Evolutionary conservation across 1,140 invertebrate species (phyloP), one percentile per base, ranked within the genome.

Genomic region (Mizuhopecten yessoensis): DNA sequence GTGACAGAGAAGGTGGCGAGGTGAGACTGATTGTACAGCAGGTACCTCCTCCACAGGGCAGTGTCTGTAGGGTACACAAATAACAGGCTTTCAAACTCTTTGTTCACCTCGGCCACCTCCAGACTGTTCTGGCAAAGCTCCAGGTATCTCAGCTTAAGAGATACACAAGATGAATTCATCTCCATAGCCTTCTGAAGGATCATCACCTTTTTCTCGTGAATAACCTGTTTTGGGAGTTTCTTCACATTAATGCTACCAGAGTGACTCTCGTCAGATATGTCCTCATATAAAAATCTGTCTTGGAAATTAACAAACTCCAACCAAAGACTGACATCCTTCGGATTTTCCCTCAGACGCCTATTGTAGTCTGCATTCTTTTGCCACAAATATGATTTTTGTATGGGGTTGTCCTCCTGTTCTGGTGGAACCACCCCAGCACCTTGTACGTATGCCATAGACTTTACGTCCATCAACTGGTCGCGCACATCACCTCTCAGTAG

Each of bases 291-390:
- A 75, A 75, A 87, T 34, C 93, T 89, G 87, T 95, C 96, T 93
- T 97, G 97, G 93, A 97, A 97, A 34, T 95, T 91, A 10, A 97
- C 95, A 96, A 97, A 97, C 36, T 97, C 96, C 3, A 97, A 57
- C 97, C 97, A 97, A 23, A 96, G 57, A 57, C 96, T 88, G 20
- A 96, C 93, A 94, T 97, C 94, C 13, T 92, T 86, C 34, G 97
- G 96, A 86, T 96, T 92, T 36, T 96, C 95, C 86, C 95, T 93
- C 23, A 97, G 91, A 87, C 92, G 90, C 90, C 96, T 94, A 93
- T 97, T 97, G 89, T 95, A 97, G 17, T 93, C 93, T 34, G 94
- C 94, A 15, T 95, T 95, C 92, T 96, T 95, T 34, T 94, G 39
- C 33, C 90, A 88, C 42, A 42, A 29, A n/a, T 45, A 23, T 45